phyloP scores from a whole-genome alignment of 1,140 invertebrate genomes.

The Agrypnia vestita region DNA sequence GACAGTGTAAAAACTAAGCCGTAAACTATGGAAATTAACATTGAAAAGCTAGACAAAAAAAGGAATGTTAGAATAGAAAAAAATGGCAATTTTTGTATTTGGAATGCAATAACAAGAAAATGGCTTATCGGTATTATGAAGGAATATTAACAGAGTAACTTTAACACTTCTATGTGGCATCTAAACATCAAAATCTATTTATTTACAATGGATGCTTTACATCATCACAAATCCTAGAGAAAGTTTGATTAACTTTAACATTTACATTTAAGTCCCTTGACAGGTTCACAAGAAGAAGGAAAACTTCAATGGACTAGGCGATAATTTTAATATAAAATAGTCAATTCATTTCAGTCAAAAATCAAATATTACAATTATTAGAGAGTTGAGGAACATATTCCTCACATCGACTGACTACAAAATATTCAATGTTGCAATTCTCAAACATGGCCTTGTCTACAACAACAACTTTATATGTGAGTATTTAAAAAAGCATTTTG shows the following conservation, averaged over 20 bases:
- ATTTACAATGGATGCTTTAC: constrained; percentile 49
- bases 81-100: constrained; percentile 19
- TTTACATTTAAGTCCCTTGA: constrained; percentile 49
- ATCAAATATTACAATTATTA: constrained; percentile 44
- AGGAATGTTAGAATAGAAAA: constrained; percentile 16
- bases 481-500: not conserved
- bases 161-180: constrained; percentile 44
- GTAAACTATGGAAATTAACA: not conserved
- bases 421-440: too few species aligned
- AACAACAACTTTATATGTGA: not conserved
- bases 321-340: constrained; percentile 56
- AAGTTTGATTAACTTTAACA: constrained; percentile 39
- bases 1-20: not conserved
- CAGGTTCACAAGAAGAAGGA: constrained; percentile 44
- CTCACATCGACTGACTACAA: not conserved
- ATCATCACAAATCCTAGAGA: constrained; percentile 47
- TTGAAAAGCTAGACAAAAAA: not conserved
- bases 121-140: constrained; percentile 29
- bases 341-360: constrained; percentile 54
- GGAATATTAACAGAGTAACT: constrained; percentile 30
- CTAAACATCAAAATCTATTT: constrained; percentile 49
- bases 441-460: not conserved
- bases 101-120: constrained; percentile 20
- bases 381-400: not conserved
- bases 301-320: constrained; percentile 48